phyloP scores from a whole-genome alignment of 2,888 invertebrate genomes.

The Pristionchus entomophagus region DNA sequence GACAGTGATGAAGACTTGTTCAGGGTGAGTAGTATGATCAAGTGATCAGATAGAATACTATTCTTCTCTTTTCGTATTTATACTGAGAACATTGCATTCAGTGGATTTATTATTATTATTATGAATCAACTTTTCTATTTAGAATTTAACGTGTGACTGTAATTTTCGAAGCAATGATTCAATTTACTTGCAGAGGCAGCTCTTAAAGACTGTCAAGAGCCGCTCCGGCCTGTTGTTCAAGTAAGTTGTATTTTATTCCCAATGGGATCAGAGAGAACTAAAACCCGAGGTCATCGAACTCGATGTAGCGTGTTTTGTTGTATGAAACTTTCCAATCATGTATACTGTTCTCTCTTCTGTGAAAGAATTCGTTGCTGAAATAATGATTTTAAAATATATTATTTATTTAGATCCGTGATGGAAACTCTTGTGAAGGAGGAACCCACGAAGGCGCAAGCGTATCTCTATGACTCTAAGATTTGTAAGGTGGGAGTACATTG shows the following conservation, averaged over 20 bases:
- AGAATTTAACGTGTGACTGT: no score
- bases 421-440: slow-evolving; percentile 56
- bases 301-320: no score
- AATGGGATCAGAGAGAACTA: no score
- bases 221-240: slow-evolving; percentile 31
- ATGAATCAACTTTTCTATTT: not conserved
- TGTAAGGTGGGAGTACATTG: slow-evolving; percentile 50
- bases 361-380: no score
- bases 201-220: slow-evolving; percentile 24
- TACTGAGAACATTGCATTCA: no score
- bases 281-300: no score
- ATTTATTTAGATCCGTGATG: slow-evolving; percentile 47
- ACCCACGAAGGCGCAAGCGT: slow-evolving; percentile 53
- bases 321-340: no score
- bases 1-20: slow-evolving; percentile 62
- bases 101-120: no score
- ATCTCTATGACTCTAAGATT: slow-evolving; percentile 57
- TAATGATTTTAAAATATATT: not conserved
- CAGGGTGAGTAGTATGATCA: slow-evolving; percentile 53
- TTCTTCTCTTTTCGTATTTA: no score
- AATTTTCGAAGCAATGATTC: no score
- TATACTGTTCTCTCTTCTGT: no score
- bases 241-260: not conserved
- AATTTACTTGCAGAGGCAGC: slow-evolving; percentile 22
- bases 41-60: no score